phyloP scores from a whole-genome alignment of 2,888 invertebrate species.

The Acleris laterana region DNA sequence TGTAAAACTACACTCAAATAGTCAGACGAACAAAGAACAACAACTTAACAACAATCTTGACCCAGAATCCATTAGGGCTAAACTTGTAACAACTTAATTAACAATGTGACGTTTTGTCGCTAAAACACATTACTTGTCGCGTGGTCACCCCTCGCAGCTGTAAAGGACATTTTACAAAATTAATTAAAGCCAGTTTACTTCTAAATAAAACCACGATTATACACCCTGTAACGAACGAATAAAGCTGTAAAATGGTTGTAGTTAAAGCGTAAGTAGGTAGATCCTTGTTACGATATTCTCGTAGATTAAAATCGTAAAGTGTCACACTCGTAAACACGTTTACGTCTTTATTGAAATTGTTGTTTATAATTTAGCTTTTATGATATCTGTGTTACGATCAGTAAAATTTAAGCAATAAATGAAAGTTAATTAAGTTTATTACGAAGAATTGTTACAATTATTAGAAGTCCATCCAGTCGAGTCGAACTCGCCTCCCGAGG shows the following conservation, averaged over 20 bases:
- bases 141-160: constrained; percentile 30
- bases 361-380: constrained; percentile 31
- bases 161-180: constrained; percentile 35
- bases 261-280: not conserved
- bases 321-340: constrained; percentile 50
- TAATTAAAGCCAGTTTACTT: constrained; percentile 27
- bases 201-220: constrained; percentile 1
- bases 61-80: not conserved
- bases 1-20: no score
- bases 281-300: constrained; percentile 1
- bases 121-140: constrained; percentile 4
- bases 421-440: no score
- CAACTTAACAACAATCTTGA: not conserved
- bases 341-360: constrained; percentile 54
- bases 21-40: no score
- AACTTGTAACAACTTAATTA: not conserved
- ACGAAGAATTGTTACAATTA: no score
- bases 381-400: constrained; percentile 5
- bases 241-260: constrained; percentile 4
- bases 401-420: no score
- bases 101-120: constrained; percentile 1
- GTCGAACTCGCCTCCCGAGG: no score
- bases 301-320: constrained; percentile 38
- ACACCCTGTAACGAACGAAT: constrained; percentile 6
- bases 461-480: no score